Percentiles rank a stretch among this genome's conserved stretches.
Evolutionary conservation across 2,888 invertebrate genomes (phyloP).

Genomic region (Cerceris rybyensis): DNA sequence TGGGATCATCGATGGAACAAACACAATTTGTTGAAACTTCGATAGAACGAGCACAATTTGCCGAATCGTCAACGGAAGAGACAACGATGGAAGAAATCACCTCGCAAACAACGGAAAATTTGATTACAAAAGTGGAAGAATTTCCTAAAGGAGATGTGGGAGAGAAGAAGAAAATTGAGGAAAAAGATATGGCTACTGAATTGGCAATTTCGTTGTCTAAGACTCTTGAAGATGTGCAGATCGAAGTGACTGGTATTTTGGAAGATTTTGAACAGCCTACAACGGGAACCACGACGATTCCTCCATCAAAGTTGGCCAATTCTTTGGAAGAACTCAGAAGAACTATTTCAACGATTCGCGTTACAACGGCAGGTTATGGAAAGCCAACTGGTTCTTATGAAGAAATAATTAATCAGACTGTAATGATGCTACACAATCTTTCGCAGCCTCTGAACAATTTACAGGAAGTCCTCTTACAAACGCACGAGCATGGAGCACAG

Average conservation of each 20-base stretch:
- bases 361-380: slow-evolving; percentile 12
- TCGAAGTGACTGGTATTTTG: slow-evolving; percentile 67
- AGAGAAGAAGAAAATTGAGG: neutral
- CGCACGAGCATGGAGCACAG: slow-evolving; percentile 63
- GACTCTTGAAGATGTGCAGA: slow-evolving; percentile 65
- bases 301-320: slow-evolving; percentile 64
- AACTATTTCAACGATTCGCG: slow-evolving; percentile 53
- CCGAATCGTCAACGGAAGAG: slow-evolving; percentile 34
- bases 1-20: no score
- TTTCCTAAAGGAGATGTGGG: neutral
- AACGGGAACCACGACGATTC: slow-evolving; percentile 50
- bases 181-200: neutral
- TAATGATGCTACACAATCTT: slow-evolving; percentile 30
- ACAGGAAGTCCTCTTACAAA: slow-evolving; percentile 40
- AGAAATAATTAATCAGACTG: slow-evolving; percentile 22
- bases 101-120: slow-evolving; percentile 31
- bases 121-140: slow-evolving; percentile 41
- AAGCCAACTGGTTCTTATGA: slow-evolving; percentile 20
- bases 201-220: slow-evolving; percentile 37
- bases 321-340: slow-evolving; percentile 68
- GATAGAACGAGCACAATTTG: neutral
- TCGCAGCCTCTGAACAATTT: slow-evolving; percentile 39
- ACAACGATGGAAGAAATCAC: slow-evolving; percentile 35
- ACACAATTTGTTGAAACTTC: no score
- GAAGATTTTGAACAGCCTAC: slow-evolving; percentile 73